These are phyloP conservation scores for Stictonetta naevosa DNA, from an alignment of 2,113 vertebrate genomes.

Conservation along the genomic window DNA sequence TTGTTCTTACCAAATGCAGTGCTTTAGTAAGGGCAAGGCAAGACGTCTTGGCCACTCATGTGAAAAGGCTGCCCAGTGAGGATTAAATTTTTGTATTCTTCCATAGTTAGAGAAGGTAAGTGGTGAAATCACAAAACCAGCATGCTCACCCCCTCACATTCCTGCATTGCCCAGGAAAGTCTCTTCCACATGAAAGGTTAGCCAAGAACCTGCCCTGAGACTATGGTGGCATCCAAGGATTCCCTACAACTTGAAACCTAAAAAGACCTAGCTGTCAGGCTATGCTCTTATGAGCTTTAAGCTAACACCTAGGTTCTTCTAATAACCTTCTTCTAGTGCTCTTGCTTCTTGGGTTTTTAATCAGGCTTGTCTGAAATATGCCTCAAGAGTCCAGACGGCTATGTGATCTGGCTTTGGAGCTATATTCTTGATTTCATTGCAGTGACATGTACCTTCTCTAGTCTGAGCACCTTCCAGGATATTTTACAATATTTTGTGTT, in stretches of 20 bases:
- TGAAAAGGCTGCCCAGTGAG: background rate
- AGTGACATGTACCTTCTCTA: background rate
- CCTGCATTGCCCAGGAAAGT: background rate
- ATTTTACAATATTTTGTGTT: background rate
- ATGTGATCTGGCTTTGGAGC: background rate
- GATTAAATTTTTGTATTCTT: background rate
- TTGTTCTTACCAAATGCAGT: background rate
- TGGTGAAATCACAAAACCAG: background rate
- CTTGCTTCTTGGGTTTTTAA: background rate
- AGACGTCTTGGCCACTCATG: background rate
- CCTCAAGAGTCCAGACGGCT: background rate
- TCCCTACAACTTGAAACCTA: background rate
- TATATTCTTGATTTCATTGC: background rate
- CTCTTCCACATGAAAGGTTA: background rate
- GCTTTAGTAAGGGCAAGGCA: background rate
- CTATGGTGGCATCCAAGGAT: background rate
- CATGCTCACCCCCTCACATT: background rate
- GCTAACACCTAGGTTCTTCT: background rate
- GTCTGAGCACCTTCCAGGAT: background rate
- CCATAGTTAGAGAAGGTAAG: background rate
- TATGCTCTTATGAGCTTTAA: background rate
- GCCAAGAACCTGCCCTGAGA: background rate
- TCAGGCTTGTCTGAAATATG: slow-evolving; percentile 12
- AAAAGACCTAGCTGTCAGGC: background rate
- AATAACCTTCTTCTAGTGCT: background rate